Percentiles rank a stretch among this genome's conserved stretches.
Conservation (phyloP, 2,797 vertebrate species). For the Anguilla anguilla region DNA sequence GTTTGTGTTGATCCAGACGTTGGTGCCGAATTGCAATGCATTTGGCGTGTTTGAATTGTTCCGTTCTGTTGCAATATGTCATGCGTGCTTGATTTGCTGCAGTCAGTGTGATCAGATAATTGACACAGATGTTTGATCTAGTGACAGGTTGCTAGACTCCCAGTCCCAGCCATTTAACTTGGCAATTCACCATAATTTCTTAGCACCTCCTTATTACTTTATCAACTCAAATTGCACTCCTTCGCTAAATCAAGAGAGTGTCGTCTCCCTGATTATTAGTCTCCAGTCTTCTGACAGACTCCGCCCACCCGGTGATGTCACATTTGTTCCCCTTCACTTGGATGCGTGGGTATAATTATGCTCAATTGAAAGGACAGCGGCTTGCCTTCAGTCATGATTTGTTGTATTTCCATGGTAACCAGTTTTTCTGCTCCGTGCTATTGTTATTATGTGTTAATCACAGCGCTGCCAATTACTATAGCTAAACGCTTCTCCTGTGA, state of each 20-base stretch:
- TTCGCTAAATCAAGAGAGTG: neutral
- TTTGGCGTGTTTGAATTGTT: neutral
- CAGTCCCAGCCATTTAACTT: neutral
- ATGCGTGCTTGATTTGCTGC: neutral
- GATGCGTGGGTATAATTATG: neutral
- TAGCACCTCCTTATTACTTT: neutral
- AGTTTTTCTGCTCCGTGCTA: neutral
- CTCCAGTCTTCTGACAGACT: neutral
- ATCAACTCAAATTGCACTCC: neutral
- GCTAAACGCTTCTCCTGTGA: neutral
- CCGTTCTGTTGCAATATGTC: neutral
- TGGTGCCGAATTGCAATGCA: neutral
- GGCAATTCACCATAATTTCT: neutral
- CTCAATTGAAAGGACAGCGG: neutral
- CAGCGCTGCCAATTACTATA: slow-evolving; percentile 7
- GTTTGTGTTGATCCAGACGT: neutral
- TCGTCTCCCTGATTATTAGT: neutral
- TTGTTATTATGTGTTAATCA: slow-evolving; percentile 18
- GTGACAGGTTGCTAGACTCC: neutral
- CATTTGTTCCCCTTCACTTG: neutral
- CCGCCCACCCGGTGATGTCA: neutral
- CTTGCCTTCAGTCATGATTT: neutral
- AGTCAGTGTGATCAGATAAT: neutral
- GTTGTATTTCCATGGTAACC: slow-evolving; percentile 1
- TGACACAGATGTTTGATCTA: neutral